phyloP scores from a whole-genome alignment of 1,140 invertebrate species.

The Chrysomallon squamiferum region DNA sequence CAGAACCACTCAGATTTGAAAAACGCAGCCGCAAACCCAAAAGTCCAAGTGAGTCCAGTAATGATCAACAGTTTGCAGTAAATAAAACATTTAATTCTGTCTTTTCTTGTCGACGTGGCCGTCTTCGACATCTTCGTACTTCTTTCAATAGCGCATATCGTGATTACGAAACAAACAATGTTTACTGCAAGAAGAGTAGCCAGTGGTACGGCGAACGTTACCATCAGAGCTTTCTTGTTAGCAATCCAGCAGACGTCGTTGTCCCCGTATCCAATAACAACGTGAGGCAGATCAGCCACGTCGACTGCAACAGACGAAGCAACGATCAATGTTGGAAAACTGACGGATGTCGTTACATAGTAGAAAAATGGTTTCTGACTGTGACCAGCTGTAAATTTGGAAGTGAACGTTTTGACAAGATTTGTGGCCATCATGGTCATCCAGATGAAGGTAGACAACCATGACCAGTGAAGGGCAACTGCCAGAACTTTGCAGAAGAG shows the following conservation, averaged over 20 bases:
- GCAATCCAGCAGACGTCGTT: slow-evolving; percentile 1
- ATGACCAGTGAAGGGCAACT: neutral
- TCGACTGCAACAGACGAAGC: neutral
- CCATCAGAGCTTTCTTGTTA: neutral
- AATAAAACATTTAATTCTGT: neutral
- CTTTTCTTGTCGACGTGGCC: neutral
- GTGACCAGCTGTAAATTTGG: neutral
- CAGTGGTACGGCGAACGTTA: neutral
- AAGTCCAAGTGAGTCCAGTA: neutral
- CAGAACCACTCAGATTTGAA: neutral
- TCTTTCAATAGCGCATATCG: neutral
- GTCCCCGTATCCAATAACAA: neutral
- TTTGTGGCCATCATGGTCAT: neutral
- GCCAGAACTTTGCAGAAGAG: neutral
- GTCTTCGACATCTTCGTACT: neutral
- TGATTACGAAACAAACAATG: neutral
- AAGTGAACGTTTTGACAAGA: neutral
- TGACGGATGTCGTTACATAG: neutral
- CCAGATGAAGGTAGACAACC: neutral
- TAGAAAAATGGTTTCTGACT: neutral
- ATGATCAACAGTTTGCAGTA: slow-evolving; percentile 1
- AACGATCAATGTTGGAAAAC: neutral
- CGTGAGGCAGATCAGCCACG: neutral
- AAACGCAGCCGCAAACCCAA: neutral
- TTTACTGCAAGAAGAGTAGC: neutral